phyloP scores from a whole-genome alignment of 2,888 invertebrate genomes.

The Drosophila macrospina region DNA sequence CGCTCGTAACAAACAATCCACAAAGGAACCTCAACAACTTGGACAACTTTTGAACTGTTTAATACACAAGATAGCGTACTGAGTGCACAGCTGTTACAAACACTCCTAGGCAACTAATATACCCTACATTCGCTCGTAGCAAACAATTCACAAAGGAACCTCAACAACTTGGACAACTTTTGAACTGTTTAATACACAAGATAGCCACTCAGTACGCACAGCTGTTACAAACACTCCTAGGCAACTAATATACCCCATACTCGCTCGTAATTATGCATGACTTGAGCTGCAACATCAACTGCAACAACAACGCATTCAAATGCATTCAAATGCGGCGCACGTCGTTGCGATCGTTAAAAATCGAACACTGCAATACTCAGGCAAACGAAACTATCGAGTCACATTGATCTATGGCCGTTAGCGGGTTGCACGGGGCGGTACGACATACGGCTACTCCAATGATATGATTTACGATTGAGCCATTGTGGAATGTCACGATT shows the following conservation, averaged over 20 bases:
- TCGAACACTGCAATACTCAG: slow-evolving; percentile 75
- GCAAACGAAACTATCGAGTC: slow-evolving; percentile 59
- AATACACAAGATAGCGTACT: no score
- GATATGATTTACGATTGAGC: slow-evolving; percentile 80
- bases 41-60: no score
- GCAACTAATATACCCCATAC: neutral
- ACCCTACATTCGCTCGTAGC: neutral
- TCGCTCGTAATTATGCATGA: slow-evolving; percentile 46
- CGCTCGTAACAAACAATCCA: no score
- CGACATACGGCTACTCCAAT: slow-evolving; percentile 11
- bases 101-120: neutral
- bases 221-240: slow-evolving; percentile 5
- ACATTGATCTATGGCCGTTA: slow-evolving; percentile 72
- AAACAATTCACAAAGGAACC: no score
- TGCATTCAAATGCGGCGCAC: slow-evolving; percentile 71
- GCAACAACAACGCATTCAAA: slow-evolving; percentile 39
- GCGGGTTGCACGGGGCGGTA: slow-evolving; percentile 9
- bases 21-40: no score
- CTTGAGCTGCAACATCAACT: slow-evolving; percentile 43
- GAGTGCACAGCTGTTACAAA: slow-evolving; percentile 5
- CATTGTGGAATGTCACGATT: slow-evolving; percentile 80
- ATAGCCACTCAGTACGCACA: no score
- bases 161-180: no score
- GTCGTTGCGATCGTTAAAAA: slow-evolving; percentile 75
- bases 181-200: no score